Percentiles rank a stretch among this genome's conserved stretches.
Evolutionary conservation across 2,888 invertebrate species (phyloP).

Genomic region (Polymixis lichenea): DNA sequence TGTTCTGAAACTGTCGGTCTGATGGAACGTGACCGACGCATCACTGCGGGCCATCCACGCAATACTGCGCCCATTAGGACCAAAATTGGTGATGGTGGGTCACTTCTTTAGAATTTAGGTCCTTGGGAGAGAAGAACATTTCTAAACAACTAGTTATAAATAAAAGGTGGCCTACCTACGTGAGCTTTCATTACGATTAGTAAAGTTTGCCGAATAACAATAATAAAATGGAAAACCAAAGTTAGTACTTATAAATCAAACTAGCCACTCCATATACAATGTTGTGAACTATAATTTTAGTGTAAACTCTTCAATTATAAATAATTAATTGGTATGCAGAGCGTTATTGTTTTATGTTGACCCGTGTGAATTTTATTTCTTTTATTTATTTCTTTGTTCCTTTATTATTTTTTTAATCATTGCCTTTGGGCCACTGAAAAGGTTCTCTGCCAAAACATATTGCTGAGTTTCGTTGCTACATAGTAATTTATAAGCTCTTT

Average conservation of each 20-base stretch:
- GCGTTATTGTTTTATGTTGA: constrained; percentile 8
- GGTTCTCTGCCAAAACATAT: neutral
- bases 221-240: neutral
- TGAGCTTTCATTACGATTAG: no score
- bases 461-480: neutral
- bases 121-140: neutral
- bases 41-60: constrained; percentile 65
- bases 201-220: neutral
- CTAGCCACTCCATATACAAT: neutral
- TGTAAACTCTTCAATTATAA: constrained; percentile 19
- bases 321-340: constrained; percentile 15
- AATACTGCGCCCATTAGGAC: constrained; percentile 60
- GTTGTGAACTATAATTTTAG: neutral
- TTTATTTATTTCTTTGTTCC: neutral
- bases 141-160: neutral
- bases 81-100: constrained; percentile 29
- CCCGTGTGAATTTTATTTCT: constrained; percentile 12
- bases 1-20: constrained; percentile 47
- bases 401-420: neutral
- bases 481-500: neutral
- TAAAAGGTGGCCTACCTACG: neutral
- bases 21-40: constrained; percentile 66
- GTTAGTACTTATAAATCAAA: constrained; percentile 10
- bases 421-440: neutral
- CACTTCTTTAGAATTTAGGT: constrained; percentile 31